Percentiles rank a stretch among this genome's conserved stretches.
Conservation (phyloP, 2,888 invertebrate genomes). For the Gibbula magus region DNA sequence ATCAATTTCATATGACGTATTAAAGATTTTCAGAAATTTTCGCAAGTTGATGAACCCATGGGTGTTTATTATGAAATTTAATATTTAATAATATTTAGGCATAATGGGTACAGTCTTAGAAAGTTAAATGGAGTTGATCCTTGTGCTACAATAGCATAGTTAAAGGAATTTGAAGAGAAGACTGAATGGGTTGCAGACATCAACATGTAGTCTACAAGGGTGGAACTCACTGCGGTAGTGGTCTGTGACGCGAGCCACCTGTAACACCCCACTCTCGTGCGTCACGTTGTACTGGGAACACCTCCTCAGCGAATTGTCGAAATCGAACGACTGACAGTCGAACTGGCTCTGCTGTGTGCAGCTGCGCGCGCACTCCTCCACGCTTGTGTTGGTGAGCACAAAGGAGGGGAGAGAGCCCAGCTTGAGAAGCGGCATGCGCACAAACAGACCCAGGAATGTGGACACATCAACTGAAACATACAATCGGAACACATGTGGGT, state of each 20-base stretch:
- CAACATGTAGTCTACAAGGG: too few species aligned
- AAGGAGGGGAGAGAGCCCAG: conserved; percentile 58
- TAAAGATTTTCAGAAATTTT: too few species aligned
- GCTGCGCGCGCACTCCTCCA: conserved; percentile 60
- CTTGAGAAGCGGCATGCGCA: conserved; percentile 56
- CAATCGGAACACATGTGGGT: background rate
- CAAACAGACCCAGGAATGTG: conserved; percentile 53
- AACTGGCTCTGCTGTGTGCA: conserved; percentile 61
- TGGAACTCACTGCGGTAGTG: conserved; percentile 69
- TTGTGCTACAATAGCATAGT: too few species aligned
- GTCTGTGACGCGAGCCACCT: conserved; percentile 58
- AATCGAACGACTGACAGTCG: conserved; percentile 71
- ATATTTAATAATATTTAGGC: too few species aligned
- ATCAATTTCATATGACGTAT: too few species aligned
- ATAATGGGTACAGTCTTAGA: too few species aligned
- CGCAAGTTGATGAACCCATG: too few species aligned
- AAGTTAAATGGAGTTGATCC: too few species aligned
- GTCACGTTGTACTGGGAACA: conserved; percentile 67
- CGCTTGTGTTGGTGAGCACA: conserved; percentile 53
- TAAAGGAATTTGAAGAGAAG: background rate
- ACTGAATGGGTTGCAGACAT: background rate
- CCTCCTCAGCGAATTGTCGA: conserved; percentile 56
- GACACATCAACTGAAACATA: conserved; percentile 33
- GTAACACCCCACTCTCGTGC: conserved; percentile 61
- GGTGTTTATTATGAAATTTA: too few species aligned